Conservation (phyloP, 2,113 vertebrate genomes). For the Passer domesticus region DNA sequence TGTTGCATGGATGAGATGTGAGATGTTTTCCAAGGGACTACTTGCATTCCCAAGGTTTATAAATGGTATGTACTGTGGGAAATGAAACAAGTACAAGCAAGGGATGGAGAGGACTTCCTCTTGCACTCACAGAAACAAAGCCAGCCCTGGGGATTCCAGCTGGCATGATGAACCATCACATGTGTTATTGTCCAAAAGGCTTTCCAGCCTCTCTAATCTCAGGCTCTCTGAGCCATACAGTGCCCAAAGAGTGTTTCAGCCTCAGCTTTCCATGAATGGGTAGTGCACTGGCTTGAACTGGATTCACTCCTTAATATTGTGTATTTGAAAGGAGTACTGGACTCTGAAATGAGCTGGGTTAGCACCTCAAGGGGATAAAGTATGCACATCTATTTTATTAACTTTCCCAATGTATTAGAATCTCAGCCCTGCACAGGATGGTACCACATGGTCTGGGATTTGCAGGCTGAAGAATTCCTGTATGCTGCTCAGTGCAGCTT, state of each 20-base stretch:
- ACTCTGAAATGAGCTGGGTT: background rate
- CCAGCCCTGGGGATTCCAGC: background rate
- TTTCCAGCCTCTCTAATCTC: background rate
- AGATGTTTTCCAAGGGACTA: background rate
- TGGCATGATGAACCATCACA: background rate
- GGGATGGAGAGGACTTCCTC: background rate
- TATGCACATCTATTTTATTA: background rate
- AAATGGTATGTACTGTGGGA: background rate
- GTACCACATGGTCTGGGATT: background rate
- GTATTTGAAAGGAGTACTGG: background rate
- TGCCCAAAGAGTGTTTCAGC: background rate
- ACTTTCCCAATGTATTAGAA: background rate
- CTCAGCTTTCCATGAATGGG: background rate
- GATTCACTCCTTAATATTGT: background rate
- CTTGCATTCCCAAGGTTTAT: background rate
- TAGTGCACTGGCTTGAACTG: background rate
- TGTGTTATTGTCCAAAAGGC: background rate
- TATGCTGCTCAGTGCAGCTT: background rate
- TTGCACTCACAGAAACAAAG: background rate
- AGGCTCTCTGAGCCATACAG: background rate
- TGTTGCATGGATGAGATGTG: background rate
- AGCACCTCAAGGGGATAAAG: background rate
- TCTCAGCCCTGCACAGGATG: background rate
- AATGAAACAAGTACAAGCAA: background rate
- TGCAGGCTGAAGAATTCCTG: background rate